These are phyloP conservation scores for Betta splendens DNA, from an alignment of 2,797 vertebrate genomes.

Conservation along the genomic window DNA sequence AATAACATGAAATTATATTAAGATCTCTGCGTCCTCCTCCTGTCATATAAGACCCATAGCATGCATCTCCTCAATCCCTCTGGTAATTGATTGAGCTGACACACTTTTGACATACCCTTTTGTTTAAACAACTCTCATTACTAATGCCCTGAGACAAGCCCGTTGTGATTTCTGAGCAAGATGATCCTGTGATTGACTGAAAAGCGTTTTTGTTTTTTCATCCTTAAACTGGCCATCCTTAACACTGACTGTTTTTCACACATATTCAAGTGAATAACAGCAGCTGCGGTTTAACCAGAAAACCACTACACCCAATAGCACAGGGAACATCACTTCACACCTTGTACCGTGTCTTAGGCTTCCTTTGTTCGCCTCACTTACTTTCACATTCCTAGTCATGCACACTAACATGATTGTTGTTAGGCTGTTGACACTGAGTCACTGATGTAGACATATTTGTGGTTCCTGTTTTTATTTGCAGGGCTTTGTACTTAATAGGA, in stretches of 20 bases:
- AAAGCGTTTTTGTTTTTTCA: slow-evolving; percentile 22
- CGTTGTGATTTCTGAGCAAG: not conserved
- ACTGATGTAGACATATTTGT: not conserved
- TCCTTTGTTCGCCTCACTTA: not conserved
- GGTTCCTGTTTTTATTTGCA: not conserved
- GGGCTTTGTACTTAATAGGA: not conserved
- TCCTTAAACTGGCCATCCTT: not conserved
- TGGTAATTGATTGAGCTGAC: slow-evolving; percentile 48
- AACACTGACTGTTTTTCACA: not conserved
- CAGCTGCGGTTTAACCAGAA: slow-evolving; percentile 49
- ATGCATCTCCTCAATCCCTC: slow-evolving; percentile 35
- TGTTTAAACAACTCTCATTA: not conserved
- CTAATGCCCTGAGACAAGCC: slow-evolving; percentile 27
- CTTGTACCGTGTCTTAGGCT: too few species aligned
- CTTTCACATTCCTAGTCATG: slow-evolving; percentile 3
- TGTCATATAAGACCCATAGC: slow-evolving; percentile 17
- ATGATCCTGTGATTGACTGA: slow-evolving; percentile 6
- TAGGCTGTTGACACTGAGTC: slow-evolving; percentile 1
- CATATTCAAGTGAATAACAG: slow-evolving; percentile 1
- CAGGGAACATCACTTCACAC: slow-evolving; percentile 27
- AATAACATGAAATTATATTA: slow-evolving; percentile 45
- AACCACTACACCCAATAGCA: slow-evolving; percentile 26
- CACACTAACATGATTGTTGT: slow-evolving; percentile 11
- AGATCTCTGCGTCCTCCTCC: slow-evolving; percentile 46
- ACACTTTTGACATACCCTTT: too few species aligned